phyloP scores from a whole-genome alignment of 2,888 invertebrate genomes.

The Cryptus viduatorius region DNA sequence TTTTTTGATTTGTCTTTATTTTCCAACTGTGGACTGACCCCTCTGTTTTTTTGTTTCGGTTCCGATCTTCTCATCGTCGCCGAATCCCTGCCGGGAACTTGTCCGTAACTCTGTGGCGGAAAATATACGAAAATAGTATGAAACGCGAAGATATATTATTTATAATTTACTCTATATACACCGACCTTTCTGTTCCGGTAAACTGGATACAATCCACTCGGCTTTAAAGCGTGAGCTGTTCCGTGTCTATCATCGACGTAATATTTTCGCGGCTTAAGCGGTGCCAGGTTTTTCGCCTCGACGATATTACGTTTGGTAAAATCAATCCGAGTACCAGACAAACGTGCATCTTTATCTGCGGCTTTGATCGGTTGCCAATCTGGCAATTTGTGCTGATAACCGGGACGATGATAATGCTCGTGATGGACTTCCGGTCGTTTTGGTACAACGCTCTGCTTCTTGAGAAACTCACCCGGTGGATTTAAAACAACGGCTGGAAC shows the following conservation, averaged over 20 bases:
- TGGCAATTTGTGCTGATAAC: conserved; percentile 72
- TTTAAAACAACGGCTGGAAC: conserved; percentile 70
- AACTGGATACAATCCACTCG: conserved; percentile 89
- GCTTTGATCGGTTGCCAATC: conserved; percentile 70
- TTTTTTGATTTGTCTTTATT: conserved; percentile 58
- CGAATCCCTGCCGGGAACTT: conserved; percentile 69
- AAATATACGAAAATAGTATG: neutral
- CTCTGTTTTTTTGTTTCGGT: neutral
- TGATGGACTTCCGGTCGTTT: conserved; percentile 67
- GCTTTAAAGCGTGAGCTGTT: conserved; percentile 87
- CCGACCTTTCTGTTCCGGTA: conserved; percentile 88
- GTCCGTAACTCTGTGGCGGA: conserved; percentile 74
- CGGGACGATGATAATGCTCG: conserved; percentile 71
- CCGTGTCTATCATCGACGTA: conserved; percentile 89
- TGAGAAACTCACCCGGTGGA: conserved; percentile 72
- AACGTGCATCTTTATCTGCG: conserved; percentile 33
- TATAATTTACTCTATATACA: conserved; percentile 39
- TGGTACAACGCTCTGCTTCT: conserved; percentile 68
- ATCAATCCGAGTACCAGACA: conserved; percentile 82
- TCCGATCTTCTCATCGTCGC: neutral
- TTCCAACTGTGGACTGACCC: neutral
- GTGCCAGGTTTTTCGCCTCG: conserved; percentile 86
- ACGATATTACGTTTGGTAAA: conserved; percentile 88
- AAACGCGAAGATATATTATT: neutral
- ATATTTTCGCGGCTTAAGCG: conserved; percentile 87